Conservation (phyloP, 2,888 invertebrate genomes). For the Stomorhina lunata region DNA sequence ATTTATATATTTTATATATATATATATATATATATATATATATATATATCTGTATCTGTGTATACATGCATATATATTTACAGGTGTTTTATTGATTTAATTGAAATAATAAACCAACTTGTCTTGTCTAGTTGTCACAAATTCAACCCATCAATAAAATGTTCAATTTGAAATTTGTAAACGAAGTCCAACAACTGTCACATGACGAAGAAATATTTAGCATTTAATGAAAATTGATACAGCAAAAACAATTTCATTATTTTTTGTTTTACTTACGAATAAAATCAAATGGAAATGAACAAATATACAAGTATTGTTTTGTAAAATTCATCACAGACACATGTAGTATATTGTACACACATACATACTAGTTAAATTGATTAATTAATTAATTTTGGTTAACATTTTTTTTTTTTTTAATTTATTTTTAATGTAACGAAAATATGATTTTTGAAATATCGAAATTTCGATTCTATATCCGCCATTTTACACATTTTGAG, state of each 20-base stretch:
- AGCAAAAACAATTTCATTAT: conserved; percentile 4
- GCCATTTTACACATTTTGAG: too few relatives aligned
- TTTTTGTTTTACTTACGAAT: neutral
- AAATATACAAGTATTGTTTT: neutral
- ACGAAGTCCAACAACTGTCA: conserved; percentile 34
- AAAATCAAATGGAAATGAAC: neutral
- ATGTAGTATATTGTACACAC: neutral
- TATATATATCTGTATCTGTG: neutral
- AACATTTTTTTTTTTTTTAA: too few relatives aligned
- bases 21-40: neutral
- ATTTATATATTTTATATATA: too few relatives aligned
- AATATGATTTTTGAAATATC: too few relatives aligned
- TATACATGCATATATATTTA: too few relatives aligned
- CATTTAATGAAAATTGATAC: conserved; percentile 49
- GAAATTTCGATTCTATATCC: too few relatives aligned
- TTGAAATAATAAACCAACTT: conserved; percentile 37
- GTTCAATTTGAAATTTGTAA: conserved; percentile 19
- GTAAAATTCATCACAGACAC: neutral
- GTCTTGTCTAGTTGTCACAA: conserved; percentile 23
- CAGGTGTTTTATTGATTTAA: too few relatives aligned
- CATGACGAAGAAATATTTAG: conserved; percentile 33
- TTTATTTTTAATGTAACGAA: too few relatives aligned
- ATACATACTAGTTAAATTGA: neutral
- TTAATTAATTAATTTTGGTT: too few relatives aligned
- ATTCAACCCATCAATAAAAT: conserved; percentile 39